Evolutionary conservation across 2,888 invertebrate genomes (phyloP), one percentile per base, ranked within the genome.

Genomic region (Catocala nupta): DNA sequence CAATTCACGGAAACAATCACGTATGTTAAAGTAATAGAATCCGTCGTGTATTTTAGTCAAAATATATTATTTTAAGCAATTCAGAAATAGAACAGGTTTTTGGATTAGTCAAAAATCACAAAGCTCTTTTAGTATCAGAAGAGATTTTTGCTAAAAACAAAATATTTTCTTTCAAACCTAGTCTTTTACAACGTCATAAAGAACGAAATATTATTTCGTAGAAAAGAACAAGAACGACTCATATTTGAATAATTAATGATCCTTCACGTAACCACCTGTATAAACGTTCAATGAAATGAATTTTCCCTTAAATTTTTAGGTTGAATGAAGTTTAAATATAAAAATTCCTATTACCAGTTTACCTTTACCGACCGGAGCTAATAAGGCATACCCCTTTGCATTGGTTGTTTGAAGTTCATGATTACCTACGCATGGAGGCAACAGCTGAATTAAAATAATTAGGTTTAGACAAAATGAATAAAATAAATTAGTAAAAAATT

Each of bases 291-390:
- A 57, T 65, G 60, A 61, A 55, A 65, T 44, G 50, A 42, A 55
- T 60, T 69, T 64, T 63, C 55, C 64, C 59, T 68, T 67, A 59
- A 68, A 73, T 74, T 71, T 70, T 63, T 57, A 59, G 53, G 60
- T 70, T 69, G 74, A 81, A 80, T 59, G 55, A 74, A 77, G 69
- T 78, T 78, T 70, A 63, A 48, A 51, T 69, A 69, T 67, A 54
- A 73, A 71, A 77, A 73, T 68, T 68, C 58, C 12, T 54, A 60
- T 68, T 73, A 65, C n/a, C 25, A 63, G 70, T 74, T 76, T 75
- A 55, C 36, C 12, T 47, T 56, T 49, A 52, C 51, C 36, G n/a
- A 39, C 36, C 25, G 33, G 52, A 59, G 16, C 10, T 59, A 47
- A 52, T 59, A 59, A 59, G 33, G 34, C 34, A 33, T 34, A 11